Conservation (phyloP, 1,140 invertebrate species). For the Lordiphosa collinella region DNA sequence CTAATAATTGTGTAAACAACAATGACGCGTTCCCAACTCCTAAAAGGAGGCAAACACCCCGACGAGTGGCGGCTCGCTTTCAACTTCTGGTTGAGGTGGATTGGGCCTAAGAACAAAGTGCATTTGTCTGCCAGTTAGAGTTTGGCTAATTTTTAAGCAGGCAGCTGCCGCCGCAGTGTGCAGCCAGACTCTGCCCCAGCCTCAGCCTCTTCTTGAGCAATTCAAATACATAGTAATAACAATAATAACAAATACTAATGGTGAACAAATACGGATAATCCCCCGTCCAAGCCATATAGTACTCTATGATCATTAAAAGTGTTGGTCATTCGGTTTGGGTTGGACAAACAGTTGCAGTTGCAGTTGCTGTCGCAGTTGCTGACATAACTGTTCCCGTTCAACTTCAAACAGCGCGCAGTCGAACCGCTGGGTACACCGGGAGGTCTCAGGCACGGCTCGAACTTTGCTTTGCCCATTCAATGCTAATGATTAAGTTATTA, state of each 20-base stretch:
- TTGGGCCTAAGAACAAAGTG: constrained; percentile 60
- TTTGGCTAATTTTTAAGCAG: constrained; percentile 74
- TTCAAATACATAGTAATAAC: constrained; percentile 79
- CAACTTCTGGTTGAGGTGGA: constrained; percentile 19
- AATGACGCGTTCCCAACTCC: constrained; percentile 69
- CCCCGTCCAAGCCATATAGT: constrained; percentile 20
- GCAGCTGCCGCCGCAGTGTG: constrained; percentile 52
- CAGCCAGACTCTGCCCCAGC: constrained; percentile 4
- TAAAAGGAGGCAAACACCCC: constrained; percentile 22
- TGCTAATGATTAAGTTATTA: constrained; percentile 48
- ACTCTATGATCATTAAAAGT: constrained; percentile 53
- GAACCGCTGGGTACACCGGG: constrained; percentile 2
- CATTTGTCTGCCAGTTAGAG: constrained; percentile 75
- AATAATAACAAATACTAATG: constrained; percentile 79
- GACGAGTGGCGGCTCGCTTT: constrained; percentile 38
- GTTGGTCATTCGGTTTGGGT: constrained; percentile 54
- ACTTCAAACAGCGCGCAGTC: constrained; percentile 12
- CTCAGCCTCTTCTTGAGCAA: constrained; percentile 63
- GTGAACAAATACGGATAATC: constrained; percentile 66
- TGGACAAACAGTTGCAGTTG: constrained; percentile 27
- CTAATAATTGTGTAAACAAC: constrained; percentile 79
- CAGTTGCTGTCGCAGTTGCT: constrained; percentile 18
- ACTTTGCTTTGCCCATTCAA: constrained; percentile 32
- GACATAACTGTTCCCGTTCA: constrained; percentile 28
- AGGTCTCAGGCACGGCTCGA: constrained; percentile 21